A percentile compares a stretch with the other conserved stretches of the same genome.
These are phyloP conservation scores for Tragopan temminckii DNA, from an alignment of 2,797 vertebrate species.

Conservation along the genomic window DNA sequence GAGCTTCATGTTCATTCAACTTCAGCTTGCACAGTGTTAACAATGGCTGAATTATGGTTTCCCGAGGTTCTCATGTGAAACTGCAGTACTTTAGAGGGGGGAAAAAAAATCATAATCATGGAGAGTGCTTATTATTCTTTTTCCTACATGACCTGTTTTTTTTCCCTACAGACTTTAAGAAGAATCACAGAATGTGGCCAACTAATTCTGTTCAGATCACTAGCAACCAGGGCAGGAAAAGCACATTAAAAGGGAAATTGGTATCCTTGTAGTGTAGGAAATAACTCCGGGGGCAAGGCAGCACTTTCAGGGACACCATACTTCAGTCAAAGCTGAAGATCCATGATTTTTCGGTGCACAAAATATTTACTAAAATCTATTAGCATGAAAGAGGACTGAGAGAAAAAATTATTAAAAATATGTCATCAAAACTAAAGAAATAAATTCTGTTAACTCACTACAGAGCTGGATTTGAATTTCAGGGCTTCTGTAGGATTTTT, in stretches of 20 bases:
- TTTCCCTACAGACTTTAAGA: not conserved
- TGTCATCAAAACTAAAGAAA: not conserved
- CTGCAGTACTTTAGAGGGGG: not conserved
- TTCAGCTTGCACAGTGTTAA: not conserved
- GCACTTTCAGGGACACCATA: not conserved
- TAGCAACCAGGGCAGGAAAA: not conserved
- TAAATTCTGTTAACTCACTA: not conserved
- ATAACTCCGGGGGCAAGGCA: not conserved
- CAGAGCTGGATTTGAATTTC: not conserved
- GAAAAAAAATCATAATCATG: not conserved
- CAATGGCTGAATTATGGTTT: not conserved
- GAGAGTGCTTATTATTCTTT: not conserved
- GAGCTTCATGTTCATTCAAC: not conserved
- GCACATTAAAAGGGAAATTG: not conserved
- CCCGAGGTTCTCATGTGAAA: not conserved
- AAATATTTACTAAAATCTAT: not conserved
- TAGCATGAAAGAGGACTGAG: not conserved
- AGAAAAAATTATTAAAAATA: not conserved
- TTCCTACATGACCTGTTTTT: not conserved
- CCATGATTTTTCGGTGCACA: not conserved
- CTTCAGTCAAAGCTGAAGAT: not conserved
- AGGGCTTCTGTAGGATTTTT: rapidly evolving
- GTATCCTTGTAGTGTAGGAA: not conserved
- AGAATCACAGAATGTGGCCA: not conserved
- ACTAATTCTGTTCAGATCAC: not conserved